Conservation (phyloP, 2,888 invertebrate species). For the Polymixis lichenea region DNA sequence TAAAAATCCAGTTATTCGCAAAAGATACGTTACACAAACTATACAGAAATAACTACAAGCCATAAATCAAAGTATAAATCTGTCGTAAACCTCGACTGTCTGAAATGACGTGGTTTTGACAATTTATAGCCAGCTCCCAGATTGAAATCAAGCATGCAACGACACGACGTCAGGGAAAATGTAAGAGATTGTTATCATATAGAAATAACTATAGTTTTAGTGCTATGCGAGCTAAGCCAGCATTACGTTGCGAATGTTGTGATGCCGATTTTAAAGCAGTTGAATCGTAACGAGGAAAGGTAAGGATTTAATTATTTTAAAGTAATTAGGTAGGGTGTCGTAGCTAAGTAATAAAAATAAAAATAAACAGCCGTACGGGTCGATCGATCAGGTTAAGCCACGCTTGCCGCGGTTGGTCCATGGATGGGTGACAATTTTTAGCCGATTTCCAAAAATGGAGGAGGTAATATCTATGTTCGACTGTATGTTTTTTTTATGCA, state of each 20-base stretch:
- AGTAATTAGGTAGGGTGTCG: too few species aligned
- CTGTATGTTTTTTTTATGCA: too few species aligned
- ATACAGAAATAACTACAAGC: conserved; percentile 16
- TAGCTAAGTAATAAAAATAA: too few species aligned
- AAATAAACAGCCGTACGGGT: too few species aligned
- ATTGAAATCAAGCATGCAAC: conserved; percentile 61
- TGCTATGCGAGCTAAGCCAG: conserved; percentile 18
- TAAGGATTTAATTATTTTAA: too few species aligned
- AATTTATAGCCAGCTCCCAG: conserved; percentile 42
- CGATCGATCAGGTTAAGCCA: too few species aligned
- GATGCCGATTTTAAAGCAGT: neutral
- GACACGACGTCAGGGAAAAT: conserved; percentile 46
- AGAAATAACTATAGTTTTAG: conserved; percentile 36
- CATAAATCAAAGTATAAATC: conserved; percentile 38
- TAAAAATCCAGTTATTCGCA: conserved; percentile 6
- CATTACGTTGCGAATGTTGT: neutral
- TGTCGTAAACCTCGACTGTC: conserved; percentile 48
- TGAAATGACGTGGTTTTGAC: conserved; percentile 34
- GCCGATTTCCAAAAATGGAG: too few species aligned
- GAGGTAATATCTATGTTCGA: too few species aligned
- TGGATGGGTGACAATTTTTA: too few species aligned
- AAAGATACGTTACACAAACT: conserved; percentile 14
- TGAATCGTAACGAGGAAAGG: neutral
- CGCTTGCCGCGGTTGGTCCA: too few species aligned
- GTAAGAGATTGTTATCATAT: conserved; percentile 40